Conservation (phyloP, 2,888 invertebrate genomes). For the Endotricha flammealis region DNA sequence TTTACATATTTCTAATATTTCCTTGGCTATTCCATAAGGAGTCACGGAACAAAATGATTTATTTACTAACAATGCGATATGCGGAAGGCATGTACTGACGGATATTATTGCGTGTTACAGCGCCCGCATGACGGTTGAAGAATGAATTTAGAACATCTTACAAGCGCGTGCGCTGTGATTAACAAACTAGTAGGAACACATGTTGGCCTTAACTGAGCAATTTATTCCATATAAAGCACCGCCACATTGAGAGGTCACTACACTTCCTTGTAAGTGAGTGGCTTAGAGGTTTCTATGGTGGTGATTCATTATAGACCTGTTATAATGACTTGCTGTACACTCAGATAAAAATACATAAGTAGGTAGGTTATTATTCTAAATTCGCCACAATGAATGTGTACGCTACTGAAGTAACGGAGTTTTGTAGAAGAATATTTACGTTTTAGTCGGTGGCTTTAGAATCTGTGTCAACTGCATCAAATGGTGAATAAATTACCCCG, state of each 20-base stretch:
- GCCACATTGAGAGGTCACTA: conserved; percentile 38
- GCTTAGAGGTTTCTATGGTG: background rate
- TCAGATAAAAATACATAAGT: too few species aligned
- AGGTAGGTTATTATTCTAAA: too few species aligned
- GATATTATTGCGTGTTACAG: conserved; percentile 6
- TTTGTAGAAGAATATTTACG: too few species aligned
- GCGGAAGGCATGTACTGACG: conserved; percentile 44
- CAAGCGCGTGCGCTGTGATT: conserved; percentile 24
- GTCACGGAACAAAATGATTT: conserved; percentile 4
- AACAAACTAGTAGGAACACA: conserved; percentile 30
- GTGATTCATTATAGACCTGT: too few species aligned
- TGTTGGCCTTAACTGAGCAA: conserved; percentile 48
- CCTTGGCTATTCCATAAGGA: background rate
- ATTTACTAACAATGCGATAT: conserved; percentile 33
- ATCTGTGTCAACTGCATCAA: too few species aligned
- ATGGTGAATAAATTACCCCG: too few species aligned
- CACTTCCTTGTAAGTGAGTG: conserved; percentile 35
- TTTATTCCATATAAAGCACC: conserved; percentile 48
- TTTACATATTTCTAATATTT: background rate
- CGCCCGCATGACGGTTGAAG: conserved; percentile 10
- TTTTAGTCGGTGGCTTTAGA: too few species aligned
- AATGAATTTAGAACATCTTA: conserved; percentile 42
- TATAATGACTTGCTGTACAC: too few species aligned
- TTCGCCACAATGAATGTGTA: too few species aligned
- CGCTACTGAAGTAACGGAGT: too few species aligned